Base-by-base conservation (phyloP, 2,888 invertebrate genomes). In the Camptogramma bilineatum region DNA sequence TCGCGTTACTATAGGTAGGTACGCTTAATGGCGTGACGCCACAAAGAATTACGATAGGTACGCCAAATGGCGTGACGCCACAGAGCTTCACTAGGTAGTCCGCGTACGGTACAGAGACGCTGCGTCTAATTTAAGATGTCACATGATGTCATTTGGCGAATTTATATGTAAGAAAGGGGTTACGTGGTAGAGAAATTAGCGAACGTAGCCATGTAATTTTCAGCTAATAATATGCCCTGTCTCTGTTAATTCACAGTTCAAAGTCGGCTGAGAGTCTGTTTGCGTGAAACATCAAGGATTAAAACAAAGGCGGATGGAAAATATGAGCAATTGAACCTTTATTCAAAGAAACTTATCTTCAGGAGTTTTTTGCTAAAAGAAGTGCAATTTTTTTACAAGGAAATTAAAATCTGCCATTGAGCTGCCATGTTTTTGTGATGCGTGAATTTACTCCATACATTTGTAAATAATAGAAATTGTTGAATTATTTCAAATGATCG, bases 401-500 rank as follows among this genome's bases (percentile, higher is more conserved):
- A 34, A 39, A 50, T 52, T 56, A 21, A 46, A 52, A 57, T 64
- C 62, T 56, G 65, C 65, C 68, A 64, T 67, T 59, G 21, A 62
- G 66, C 72, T 73, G 72, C 72, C 72, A 73, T 72, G 59, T 62
- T 55, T 55, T 58, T 69, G 67, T 69, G 67, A 72, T 69, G 66
- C 58, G 63, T 57, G 52, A 70, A 68, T 69, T 70, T 72, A 71
- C 70, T 72, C 62, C 69, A 70, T 69, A 70, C 70, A 31, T 72
- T 55, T 54, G 21, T 69, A 72, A 18, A 34, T 28, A 51, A 50
- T 75, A 75, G 74, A 68, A 74, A 71, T 72, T 75, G 73, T 70
- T 73, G 54, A 70, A 64, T 73, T 61, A 68, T 73, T 73, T 73
- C 66, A 74, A 77, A 77, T 69, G 69, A 77, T 66, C 73, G 78